These are phyloP conservation scores for Sipha maydis DNA, from an alignment of 2,888 invertebrate species.

Conservation along the genomic window DNA sequence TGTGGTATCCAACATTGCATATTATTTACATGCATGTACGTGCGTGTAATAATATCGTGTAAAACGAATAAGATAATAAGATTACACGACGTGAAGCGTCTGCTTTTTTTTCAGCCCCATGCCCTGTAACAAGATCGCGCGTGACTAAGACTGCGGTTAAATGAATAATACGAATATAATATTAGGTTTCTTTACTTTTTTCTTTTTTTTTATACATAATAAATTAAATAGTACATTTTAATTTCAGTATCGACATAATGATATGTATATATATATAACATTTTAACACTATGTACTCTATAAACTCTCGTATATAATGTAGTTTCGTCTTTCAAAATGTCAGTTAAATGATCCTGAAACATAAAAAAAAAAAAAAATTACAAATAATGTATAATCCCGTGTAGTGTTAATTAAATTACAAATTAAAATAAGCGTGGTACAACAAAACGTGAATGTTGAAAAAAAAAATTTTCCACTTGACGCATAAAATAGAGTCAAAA, in stretches of 20 bases:
- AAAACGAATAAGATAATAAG: neutral
- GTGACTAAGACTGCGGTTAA: neutral
- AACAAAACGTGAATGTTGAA: neutral
- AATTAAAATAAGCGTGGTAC: neutral
- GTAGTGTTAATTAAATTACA: constrained; percentile 6
- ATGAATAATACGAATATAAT: neutral
- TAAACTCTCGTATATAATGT: neutral
- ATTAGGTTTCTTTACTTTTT: neutral
- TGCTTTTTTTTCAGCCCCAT: neutral
- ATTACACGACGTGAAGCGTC: neutral
- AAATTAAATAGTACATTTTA: neutral
- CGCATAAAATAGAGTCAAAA: neutral
- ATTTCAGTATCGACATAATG: neutral
- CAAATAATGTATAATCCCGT: constrained; percentile 1
- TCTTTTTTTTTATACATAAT: neutral
- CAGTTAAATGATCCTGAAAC: constrained; percentile 46
- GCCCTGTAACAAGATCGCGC: neutral
- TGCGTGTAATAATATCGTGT: neutral
- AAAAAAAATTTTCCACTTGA: neutral
- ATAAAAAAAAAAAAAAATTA: constrained; percentile 10
- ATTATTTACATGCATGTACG: neutral
- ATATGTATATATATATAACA: neutral
- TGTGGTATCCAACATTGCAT: neutral
- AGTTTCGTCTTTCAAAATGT: neutral
- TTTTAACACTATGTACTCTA: constrained; percentile 5